Evolutionary conservation across 2,888 invertebrate genomes (phyloP).

Genomic region (Orchestes rusci): DNA sequence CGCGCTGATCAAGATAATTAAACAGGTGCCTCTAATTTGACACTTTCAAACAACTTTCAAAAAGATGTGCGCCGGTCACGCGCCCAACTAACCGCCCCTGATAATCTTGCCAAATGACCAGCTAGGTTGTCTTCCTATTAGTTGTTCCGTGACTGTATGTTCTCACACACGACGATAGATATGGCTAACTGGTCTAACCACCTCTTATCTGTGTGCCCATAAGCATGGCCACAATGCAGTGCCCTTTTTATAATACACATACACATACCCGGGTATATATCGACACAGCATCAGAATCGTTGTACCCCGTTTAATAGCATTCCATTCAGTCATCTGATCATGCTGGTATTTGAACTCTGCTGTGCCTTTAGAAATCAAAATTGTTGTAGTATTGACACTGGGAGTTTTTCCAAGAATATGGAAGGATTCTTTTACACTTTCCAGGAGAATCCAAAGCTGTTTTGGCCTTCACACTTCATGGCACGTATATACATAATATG

Average conservation of each 20-base stretch:
- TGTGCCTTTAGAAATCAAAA: too few relatives aligned
- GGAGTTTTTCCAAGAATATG: too few relatives aligned
- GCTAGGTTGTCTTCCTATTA: slow-evolving; percentile 12
- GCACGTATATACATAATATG: too few relatives aligned
- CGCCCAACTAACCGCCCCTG: neutral
- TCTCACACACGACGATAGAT: slow-evolving; percentile 17
- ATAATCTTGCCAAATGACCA: neutral
- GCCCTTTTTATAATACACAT: slow-evolving; percentile 10
- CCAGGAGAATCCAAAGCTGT: too few relatives aligned
- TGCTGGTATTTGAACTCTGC: neutral
- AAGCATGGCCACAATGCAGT: slow-evolving; percentile 13
- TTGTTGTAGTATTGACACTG: too few relatives aligned
- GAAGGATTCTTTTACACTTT: too few relatives aligned
- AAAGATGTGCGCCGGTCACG: too few relatives aligned
- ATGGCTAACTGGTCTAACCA: slow-evolving; percentile 14
- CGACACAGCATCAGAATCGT: slow-evolving; percentile 11
- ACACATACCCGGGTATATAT: too few relatives aligned
- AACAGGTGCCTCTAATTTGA: too few relatives aligned
- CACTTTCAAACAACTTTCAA: too few relatives aligned
- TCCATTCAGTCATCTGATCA: slow-evolving; percentile 4
- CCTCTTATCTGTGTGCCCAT: slow-evolving; percentile 11
- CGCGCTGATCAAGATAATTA: too few relatives aligned
- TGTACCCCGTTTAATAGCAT: slow-evolving; percentile 10
- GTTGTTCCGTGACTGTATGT: slow-evolving; percentile 15
- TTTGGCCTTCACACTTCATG: too few relatives aligned